phyloP scores from a whole-genome alignment of 2,888 invertebrate species.

The Drosophila multiciliata region DNA sequence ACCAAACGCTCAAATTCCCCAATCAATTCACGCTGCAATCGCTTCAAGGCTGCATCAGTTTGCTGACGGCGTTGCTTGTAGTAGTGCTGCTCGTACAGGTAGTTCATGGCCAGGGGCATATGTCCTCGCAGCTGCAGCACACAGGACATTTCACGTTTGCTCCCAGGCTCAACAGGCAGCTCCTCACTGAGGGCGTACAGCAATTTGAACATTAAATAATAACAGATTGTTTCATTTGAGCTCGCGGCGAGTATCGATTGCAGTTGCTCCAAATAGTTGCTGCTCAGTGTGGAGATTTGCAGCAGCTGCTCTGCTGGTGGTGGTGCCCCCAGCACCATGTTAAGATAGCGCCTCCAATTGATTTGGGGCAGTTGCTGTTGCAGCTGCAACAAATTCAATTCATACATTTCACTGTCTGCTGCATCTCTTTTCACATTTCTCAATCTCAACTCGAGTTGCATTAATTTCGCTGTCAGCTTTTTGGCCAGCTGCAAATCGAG shows the following conservation, averaged over 20 bases:
- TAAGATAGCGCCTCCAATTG: conserved; percentile 71
- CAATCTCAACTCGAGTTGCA: conserved; percentile 64
- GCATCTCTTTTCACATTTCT: conserved; percentile 47
- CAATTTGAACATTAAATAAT: conserved; percentile 78
- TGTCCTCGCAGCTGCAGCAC: conserved; percentile 68
- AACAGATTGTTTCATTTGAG: conserved; percentile 75
- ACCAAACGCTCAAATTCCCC: conserved; percentile 54
- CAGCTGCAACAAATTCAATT: conserved; percentile 57
- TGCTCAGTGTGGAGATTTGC: conserved; percentile 58
- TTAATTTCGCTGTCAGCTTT: conserved; percentile 43
- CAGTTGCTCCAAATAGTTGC: conserved; percentile 58
- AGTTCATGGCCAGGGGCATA: conserved; percentile 76
- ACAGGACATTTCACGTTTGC: conserved; percentile 49
- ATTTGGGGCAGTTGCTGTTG: conserved; percentile 55
- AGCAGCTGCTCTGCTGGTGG: conserved; percentile 43
- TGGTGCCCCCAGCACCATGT: conserved; percentile 34
- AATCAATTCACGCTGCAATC: conserved; percentile 53
- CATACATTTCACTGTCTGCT: conserved; percentile 15
- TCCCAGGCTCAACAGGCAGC: conserved; percentile 54
- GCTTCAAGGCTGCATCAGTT: conserved; percentile 57
- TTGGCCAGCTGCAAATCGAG: conserved; percentile 50
- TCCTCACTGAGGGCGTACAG: conserved; percentile 65
- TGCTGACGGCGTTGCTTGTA: conserved; percentile 51
- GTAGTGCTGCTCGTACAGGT: conserved; percentile 64
- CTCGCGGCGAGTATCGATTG: conserved; percentile 42